phyloP scores from a whole-genome alignment of 2,113 vertebrate species.

The Oostethus manadensis region DNA sequence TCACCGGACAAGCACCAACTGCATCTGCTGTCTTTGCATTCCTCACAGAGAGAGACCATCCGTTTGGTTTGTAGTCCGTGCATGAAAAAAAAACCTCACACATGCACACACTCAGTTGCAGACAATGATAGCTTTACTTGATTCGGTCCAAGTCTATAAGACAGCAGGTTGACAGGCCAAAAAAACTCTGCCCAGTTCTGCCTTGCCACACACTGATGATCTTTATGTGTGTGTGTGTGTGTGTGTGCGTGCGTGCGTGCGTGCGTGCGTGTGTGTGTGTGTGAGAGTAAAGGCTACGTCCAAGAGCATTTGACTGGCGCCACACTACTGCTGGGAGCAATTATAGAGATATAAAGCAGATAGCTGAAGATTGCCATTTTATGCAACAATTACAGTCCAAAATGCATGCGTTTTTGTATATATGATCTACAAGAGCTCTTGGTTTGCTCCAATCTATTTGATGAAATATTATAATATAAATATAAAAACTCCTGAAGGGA shows the following conservation, averaged over 20 bases:
- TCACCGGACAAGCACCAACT: constrained; percentile 13
- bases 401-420: constrained; percentile 12
- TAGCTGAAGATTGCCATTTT: constrained; percentile 42
- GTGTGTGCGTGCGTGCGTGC: not conserved
- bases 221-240: constrained; percentile 10
- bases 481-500: too few relatives aligned
- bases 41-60: not conserved
- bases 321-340: constrained; percentile 58
- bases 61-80: constrained; percentile 9
- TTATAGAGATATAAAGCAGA: constrained; percentile 65
- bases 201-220: constrained; percentile 37
- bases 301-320: constrained; percentile 56
- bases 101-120: not conserved
- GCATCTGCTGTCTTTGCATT: constrained; percentile 8
- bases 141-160: constrained; percentile 24
- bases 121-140: constrained; percentile 32
- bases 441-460: too few relatives aligned
- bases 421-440: constrained; percentile 7
- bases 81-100: not conserved
- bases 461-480: too few relatives aligned
- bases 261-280: not conserved
- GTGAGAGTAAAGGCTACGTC: constrained; percentile 9
- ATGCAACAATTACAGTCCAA: constrained; percentile 32
- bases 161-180: constrained; percentile 25
- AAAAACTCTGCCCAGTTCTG: constrained; percentile 36